Evolutionary conservation across 2,888 invertebrate species (phyloP), one percentile per base, ranked within the genome.

Genomic region (Ganaspis brasiliensis): DNA sequence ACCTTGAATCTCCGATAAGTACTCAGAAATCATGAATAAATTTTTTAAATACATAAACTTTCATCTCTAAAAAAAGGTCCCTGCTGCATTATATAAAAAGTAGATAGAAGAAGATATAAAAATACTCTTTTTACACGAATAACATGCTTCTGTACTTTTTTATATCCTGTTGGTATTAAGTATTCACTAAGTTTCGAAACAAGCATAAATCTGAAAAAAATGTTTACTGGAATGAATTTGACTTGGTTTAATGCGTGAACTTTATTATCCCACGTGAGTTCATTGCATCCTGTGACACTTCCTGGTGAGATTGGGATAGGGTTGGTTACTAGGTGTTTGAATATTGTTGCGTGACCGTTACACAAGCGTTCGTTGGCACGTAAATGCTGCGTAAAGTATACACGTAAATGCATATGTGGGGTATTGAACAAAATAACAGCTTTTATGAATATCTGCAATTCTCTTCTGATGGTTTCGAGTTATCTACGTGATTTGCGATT

Each of bases 331-430:
- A 67, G 67, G 45, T 67, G 45, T 67, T 67, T 67, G 67, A 67
- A 67, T 67, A 67, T 67, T 67, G 67, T 45, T 45, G 67, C 67
- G 67, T 67, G 67, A 67, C 67, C 67, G 45, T 67, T 67, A 67
- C 67, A 67, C 45, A 67, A 45, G 67, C 45, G 45, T 67, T 21
- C 45, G 24, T 21, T 67, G 45, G 61, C 24, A 45, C 67, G 45
- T 67, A 49, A 67, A 67, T 67, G 67, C 45, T 45, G 40, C 67
- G 16, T n/a, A 24, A 45, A 26, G 26, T 45, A 67, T 67, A 67
- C 67, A 67, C 24, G 24, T 24, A 61, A 71, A 52, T 59, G 49
- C 31, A 70, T 40, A 74, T 74, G 40, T 70, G 56, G 40, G 56
- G n/a, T n/a, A n/a, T 16, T 40, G 40, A 19, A 16, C 63, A 14